Evolutionary conservation across 2,113 vertebrate genomes (phyloP).

Genomic region (Butastur rufipennis): DNA sequence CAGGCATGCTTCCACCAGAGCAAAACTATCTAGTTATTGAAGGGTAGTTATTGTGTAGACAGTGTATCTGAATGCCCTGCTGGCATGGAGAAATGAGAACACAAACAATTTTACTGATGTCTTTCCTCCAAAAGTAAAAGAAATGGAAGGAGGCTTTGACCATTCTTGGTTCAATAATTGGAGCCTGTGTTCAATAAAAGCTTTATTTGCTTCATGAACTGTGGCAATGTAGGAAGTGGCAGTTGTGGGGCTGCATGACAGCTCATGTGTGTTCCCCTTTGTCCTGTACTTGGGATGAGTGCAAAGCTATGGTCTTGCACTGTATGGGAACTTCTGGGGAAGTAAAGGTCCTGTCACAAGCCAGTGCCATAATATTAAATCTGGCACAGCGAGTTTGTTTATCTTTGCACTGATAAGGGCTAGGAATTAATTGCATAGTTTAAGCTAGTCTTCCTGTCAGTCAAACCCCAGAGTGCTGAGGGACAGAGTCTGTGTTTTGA

Average conservation of each 20-base stretch:
- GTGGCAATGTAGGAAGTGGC: background rate
- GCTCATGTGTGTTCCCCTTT: background rate
- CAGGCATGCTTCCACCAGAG: background rate
- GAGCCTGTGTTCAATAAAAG: accelerated
- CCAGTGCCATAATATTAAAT: background rate
- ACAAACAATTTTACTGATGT: background rate
- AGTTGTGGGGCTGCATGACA: background rate
- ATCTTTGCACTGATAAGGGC: background rate
- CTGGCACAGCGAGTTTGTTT: background rate
- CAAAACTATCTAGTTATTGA: background rate
- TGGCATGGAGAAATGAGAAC: background rate
- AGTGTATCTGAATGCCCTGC: background rate
- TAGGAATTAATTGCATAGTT: background rate
- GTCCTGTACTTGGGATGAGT: accelerated
- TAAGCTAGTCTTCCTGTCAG: background rate
- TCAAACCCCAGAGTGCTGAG: background rate
- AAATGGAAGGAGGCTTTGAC: background rate
- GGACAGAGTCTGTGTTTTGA: background rate
- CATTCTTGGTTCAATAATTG: background rate
- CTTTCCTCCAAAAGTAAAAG: background rate
- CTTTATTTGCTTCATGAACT: background rate
- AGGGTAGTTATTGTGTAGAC: background rate
- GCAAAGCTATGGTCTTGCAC: background rate
- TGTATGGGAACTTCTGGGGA: background rate
- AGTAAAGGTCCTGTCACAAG: background rate